A percentile compares a stretch with the other conserved stretches of the same genome.
These are phyloP conservation scores for Boulengeromyrus knoepffleri DNA, from an alignment of 2,113 vertebrate genomes.

Conservation along the genomic window DNA sequence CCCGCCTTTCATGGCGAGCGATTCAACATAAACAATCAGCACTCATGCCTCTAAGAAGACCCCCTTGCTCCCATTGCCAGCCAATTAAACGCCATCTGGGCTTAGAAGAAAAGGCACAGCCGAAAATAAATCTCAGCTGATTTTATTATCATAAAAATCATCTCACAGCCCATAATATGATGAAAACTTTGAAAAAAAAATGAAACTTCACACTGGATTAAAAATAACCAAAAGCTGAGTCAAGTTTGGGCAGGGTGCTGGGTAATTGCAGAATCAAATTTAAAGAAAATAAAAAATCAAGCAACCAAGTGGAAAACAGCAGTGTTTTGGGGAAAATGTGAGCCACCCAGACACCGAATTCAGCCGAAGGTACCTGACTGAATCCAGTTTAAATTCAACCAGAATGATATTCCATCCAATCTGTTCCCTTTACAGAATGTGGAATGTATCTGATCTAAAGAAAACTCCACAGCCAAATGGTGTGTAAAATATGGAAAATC, in stretches of 20 bases:
- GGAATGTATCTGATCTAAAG: neutral
- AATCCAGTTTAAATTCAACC: neutral
- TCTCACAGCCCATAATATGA: neutral
- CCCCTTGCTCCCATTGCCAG: conserved; percentile 81
- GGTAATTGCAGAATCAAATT: neutral
- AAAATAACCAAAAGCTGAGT: neutral
- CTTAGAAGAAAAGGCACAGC: conserved; percentile 54
- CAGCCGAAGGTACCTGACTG: neutral
- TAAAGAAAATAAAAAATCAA: neutral
- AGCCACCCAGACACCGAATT: neutral
- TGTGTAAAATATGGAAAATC: neutral
- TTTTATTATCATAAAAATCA: conserved; percentile 16
- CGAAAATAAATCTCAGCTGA: neutral
- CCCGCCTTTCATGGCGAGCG: conserved; percentile 82
- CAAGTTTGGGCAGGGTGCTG: neutral
- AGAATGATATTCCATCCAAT: neutral
- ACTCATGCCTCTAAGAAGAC: conserved; percentile 85
- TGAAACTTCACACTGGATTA: neutral
- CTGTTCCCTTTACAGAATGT: neutral
- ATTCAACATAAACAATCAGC: conserved; percentile 89
- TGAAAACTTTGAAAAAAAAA: neutral
- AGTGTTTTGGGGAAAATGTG: neutral
- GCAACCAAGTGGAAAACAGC: neutral
- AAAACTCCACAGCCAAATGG: neutral
- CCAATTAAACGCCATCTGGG: conserved; percentile 95